phyloP scores from a whole-genome alignment of 2,888 invertebrate genomes.

The Sthenelais limicola region DNA sequence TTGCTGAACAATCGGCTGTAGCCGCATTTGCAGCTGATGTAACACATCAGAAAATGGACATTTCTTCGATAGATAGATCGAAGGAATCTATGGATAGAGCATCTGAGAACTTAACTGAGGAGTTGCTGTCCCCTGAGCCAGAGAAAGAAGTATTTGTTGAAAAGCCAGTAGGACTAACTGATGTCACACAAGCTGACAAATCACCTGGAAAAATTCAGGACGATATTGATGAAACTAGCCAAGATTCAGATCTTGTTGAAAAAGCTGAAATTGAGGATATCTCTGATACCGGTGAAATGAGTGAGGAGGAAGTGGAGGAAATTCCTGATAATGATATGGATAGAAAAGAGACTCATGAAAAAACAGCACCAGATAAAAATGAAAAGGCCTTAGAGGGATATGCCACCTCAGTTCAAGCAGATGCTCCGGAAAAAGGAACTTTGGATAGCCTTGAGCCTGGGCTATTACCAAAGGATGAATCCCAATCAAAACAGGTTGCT shows the following conservation, averaged over 20 bases:
- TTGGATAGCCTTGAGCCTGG: slow-evolving; percentile 19
- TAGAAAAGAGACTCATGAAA: neutral
- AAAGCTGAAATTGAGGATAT: slow-evolving; percentile 50
- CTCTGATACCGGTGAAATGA: slow-evolving; percentile 44
- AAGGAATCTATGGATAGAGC: neutral
- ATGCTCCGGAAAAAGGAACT: slow-evolving; percentile 20
- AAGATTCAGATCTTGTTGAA: slow-evolving; percentile 47
- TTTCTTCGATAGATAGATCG: neutral
- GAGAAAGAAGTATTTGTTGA: slow-evolving; percentile 33
- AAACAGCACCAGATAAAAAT: neutral
- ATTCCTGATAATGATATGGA: slow-evolving; percentile 43
- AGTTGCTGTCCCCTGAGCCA: slow-evolving; percentile 25
- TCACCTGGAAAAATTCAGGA: neutral
- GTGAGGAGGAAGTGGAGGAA: slow-evolving; percentile 48
- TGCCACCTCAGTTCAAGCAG: neutral
- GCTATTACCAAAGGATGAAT: too few relatives aligned
- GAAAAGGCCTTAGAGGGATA: neutral
- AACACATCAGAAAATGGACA: neutral
- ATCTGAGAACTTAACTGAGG: neutral
- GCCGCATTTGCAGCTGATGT: slow-evolving; percentile 27
- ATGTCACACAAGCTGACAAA: too few relatives aligned
- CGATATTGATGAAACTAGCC: slow-evolving; percentile 37
- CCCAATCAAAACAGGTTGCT: too few relatives aligned
- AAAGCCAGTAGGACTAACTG: slow-evolving; percentile 7
- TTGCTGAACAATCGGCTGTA: slow-evolving; percentile 16